phyloP scores from a whole-genome alignment of 2,113 vertebrate genomes.

The Myocastor coypus region DNA sequence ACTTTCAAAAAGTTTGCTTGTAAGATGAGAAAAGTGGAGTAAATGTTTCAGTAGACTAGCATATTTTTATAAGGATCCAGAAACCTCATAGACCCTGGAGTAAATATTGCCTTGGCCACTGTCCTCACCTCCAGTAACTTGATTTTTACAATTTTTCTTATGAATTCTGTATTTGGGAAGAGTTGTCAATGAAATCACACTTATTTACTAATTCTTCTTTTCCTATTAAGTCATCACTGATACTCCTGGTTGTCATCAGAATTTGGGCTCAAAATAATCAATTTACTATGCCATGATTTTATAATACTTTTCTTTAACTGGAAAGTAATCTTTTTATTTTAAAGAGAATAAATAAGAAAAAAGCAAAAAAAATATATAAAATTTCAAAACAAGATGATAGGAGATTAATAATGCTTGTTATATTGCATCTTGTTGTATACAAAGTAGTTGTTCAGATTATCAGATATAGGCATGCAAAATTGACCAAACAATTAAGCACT shows the following conservation, averaged over 20 bases:
- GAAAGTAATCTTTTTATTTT: no score
- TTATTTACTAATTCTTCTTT: neutral
- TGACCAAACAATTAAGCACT: no score
- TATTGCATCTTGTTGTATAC: no score
- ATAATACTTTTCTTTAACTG: neutral
- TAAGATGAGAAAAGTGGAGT: neutral
- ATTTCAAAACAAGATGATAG: no score
- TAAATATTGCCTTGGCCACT: neutral
- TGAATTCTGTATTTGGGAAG: neutral
- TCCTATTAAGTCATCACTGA: neutral
- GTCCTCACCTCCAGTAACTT: neutral
- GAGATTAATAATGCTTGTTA: no score
- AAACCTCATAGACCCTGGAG: neutral
- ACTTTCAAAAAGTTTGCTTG: neutral
- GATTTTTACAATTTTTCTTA: neutral
- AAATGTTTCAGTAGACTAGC: neutral
- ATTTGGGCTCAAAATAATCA: neutral
- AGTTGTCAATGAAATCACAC: neutral
- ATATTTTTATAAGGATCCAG: neutral
- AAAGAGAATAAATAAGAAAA: no score
- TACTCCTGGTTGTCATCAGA: neutral
- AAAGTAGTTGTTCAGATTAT: no score
- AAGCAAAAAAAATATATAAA: no score
- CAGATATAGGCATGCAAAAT: no score
- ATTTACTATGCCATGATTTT: neutral